Percentiles rank a stretch among this genome's conserved stretches.
These are phyloP conservation scores for Drosophila dives DNA, from an alignment of 2,888 invertebrate genomes.

Conservation along the genomic window DNA sequence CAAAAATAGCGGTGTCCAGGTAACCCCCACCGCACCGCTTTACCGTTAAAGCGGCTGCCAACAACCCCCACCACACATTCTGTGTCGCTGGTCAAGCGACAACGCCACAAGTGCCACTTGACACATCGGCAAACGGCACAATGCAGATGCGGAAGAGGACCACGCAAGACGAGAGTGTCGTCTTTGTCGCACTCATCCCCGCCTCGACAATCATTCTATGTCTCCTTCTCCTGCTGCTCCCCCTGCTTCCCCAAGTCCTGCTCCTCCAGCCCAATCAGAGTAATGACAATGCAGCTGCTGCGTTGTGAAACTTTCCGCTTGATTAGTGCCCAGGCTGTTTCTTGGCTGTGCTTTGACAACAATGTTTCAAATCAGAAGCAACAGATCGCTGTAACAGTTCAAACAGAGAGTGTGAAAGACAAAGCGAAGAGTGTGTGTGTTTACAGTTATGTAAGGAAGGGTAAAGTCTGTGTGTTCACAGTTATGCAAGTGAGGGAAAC, in stretches of 20 bases:
- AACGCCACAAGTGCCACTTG: constrained; percentile 63
- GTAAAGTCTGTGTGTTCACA: not conserved
- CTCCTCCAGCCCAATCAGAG: constrained; percentile 1
- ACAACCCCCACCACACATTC: not conserved
- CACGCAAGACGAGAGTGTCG: not conserved
- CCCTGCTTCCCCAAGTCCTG: too few relatives aligned
- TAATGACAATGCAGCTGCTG: constrained; percentile 11
- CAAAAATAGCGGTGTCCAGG: constrained; percentile 40
- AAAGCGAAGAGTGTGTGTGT: not conserved
- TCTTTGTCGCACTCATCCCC: not conserved
- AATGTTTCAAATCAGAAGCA: constrained; percentile 46
- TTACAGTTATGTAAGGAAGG: not conserved
- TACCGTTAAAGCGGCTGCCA: not conserved
- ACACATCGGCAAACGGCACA: constrained; percentile 35
- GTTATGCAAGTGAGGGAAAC: not conserved
- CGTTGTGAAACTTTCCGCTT: constrained; percentile 26
- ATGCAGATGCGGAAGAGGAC: not conserved
- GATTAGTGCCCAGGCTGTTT: constrained; percentile 19
- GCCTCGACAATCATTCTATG: not conserved
- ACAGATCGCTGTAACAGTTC: constrained; percentile 38
- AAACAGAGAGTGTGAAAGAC: not conserved
- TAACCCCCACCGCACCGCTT: constrained; percentile 8
- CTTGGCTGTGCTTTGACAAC: constrained; percentile 12
- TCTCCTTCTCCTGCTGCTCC: not conserved
- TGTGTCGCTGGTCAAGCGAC: constrained; percentile 20